These are phyloP conservation scores for Apotomis capreana DNA, from an alignment of 2,888 invertebrate genomes.

Conservation along the genomic window DNA sequence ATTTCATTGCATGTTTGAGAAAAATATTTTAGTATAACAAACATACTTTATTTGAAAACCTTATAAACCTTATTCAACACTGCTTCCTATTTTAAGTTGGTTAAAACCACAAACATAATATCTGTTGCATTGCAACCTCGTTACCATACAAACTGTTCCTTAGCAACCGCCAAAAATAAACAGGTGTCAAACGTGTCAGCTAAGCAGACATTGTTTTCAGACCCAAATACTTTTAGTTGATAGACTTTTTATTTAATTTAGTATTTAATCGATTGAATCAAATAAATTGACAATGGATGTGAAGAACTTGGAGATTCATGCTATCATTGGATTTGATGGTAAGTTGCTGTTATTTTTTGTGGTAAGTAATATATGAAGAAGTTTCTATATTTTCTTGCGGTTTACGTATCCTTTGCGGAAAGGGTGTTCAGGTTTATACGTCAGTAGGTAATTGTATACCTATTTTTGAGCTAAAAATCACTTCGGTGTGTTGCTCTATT, in stretches of 20 bases:
- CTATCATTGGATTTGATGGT: constrained; percentile 93
- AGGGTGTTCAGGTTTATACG: too few species aligned
- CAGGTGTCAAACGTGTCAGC: constrained; percentile 21
- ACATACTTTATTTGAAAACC: too few species aligned
- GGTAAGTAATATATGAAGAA: too few species aligned
- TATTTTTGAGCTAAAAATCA: constrained; percentile 13
- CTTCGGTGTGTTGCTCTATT: too few species aligned
- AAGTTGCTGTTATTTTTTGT: constrained; percentile 48
- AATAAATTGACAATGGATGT: constrained; percentile 71
- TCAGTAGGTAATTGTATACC: background rate
- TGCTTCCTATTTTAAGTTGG: too few species aligned
- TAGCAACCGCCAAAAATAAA: constrained; percentile 48
- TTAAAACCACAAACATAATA: background rate
- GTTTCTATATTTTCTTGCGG: too few species aligned
- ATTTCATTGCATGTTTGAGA: too few species aligned
- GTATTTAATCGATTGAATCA: constrained; percentile 38
- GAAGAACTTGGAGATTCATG: constrained; percentile 85
- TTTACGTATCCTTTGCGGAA: too few species aligned
- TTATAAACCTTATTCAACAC: too few species aligned
- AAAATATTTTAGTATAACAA: too few species aligned
- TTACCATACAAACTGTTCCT: constrained; percentile 43
- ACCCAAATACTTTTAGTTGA: constrained; percentile 17
- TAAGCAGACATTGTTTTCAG: constrained; percentile 11
- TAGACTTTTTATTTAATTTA: constrained; percentile 43
- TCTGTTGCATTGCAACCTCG: constrained; percentile 21